Evolutionary conservation across 1,140 invertebrate species (phyloP).

Genomic region (Neodiprion lecontei): DNA sequence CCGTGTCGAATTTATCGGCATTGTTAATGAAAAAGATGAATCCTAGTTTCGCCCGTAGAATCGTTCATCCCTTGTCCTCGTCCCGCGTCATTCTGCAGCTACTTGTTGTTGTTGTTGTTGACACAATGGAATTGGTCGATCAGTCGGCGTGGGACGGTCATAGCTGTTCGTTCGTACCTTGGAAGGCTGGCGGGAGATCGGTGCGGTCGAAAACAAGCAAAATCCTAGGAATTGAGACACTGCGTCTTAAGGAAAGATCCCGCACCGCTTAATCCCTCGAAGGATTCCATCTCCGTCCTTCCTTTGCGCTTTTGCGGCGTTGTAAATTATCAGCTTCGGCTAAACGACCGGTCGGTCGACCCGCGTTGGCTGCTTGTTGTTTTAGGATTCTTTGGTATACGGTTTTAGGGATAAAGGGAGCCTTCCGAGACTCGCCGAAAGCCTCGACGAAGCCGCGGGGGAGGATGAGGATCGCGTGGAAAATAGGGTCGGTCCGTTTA

Average conservation of each 20-base stretch:
- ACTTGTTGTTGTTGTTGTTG: neutral
- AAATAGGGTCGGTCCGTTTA: neutral
- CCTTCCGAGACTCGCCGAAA: neutral
- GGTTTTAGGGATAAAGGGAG: neutral
- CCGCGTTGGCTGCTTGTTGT: neutral
- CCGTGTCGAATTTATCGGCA: too few species aligned
- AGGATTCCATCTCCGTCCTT: neutral
- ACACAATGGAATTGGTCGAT: neutral
- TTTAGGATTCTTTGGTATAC: neutral
- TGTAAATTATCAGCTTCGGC: neutral
- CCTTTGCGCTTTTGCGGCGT: constrained; percentile 4
- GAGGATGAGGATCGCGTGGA: neutral
- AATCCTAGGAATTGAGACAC: neutral
- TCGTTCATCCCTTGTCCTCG: too few species aligned
- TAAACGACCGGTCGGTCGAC: neutral
- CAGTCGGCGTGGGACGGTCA: too few species aligned
- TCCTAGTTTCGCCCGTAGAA: too few species aligned
- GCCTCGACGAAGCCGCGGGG: neutral
- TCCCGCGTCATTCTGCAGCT: too few species aligned
- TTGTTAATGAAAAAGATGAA: too few species aligned
- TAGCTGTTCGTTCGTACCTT: neutral
- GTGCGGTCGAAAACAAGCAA: neutral
- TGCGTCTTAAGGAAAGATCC: neutral
- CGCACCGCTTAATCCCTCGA: neutral
- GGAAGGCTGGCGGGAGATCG: neutral